Percentiles rank a stretch among this genome's conserved stretches.
phyloP scores from a whole-genome alignment of 2,797 vertebrate species.

The Takifugu ocellatus region DNA sequence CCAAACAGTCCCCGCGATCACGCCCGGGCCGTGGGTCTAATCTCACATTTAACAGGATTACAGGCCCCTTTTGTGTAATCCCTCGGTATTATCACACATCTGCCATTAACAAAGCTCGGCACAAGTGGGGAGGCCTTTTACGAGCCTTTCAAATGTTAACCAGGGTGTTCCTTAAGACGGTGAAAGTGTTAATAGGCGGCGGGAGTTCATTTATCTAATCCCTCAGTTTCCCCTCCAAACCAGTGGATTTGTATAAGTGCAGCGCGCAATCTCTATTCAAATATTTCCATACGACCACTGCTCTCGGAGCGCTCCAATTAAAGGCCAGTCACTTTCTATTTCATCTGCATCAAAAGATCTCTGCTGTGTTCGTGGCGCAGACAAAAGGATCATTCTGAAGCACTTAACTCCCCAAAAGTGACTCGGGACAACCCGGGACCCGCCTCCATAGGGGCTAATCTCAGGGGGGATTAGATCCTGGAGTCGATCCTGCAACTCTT shows the following conservation, averaged over 20 bases:
- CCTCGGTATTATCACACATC: constrained; percentile 67
- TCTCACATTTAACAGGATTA: constrained; percentile 62
- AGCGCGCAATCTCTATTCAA: constrained; percentile 79
- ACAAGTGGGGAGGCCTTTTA: constrained; percentile 29
- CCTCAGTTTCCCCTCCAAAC: constrained; percentile 66
- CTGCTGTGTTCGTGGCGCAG: constrained; percentile 75
- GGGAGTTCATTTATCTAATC: constrained; percentile 81
- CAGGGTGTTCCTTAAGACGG: constrained; percentile 63
- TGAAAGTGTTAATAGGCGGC: constrained; percentile 76
- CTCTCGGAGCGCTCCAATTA: constrained; percentile 74
- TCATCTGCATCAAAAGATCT: constrained; percentile 53
- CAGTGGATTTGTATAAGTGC: constrained; percentile 81
- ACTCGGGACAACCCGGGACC: constrained; percentile 73
- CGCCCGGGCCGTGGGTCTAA: constrained; percentile 17
- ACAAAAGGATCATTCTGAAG: constrained; percentile 85
- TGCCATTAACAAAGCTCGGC: constrained; percentile 60
- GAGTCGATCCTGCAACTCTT: constrained; percentile 67
- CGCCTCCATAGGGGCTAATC: constrained; percentile 77
- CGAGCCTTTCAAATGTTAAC: constrained; percentile 76
- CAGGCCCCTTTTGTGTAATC: constrained; percentile 57
- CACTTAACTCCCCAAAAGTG: constrained; percentile 70
- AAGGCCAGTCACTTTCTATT: constrained; percentile 80
- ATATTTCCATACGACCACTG: constrained; percentile 85
- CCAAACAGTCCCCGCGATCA: not conserved
- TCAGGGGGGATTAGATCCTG: constrained; percentile 84